Conservation (phyloP, 2,113 vertebrate genomes). For the Pterocles gutturalis region DNA sequence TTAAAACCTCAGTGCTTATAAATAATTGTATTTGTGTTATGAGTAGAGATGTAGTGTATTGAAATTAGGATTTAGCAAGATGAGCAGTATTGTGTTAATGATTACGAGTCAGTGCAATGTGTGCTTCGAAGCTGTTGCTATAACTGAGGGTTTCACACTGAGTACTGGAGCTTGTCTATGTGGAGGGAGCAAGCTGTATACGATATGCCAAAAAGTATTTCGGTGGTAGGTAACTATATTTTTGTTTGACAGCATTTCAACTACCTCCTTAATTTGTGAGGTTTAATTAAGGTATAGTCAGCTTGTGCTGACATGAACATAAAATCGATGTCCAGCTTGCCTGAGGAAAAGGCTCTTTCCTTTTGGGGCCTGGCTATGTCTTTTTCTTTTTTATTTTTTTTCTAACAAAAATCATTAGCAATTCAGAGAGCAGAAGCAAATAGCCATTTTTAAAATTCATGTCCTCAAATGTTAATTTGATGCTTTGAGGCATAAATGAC, state of each 20-base stretch:
- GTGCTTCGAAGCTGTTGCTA: not conserved
- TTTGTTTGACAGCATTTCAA: constrained; percentile 14
- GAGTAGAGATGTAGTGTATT: not conserved
- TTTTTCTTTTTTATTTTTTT: not conserved
- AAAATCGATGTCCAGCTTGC: constrained; percentile 52
- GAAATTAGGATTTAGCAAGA: not conserved
- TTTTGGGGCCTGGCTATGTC: constrained; percentile 1
- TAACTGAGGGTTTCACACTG: not conserved
- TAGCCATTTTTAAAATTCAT: constrained; percentile 78
- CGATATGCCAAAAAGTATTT: not conserved
- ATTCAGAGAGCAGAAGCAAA: constrained; percentile 73
- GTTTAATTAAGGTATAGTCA: constrained; percentile 45
- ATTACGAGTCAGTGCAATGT: not conserved
- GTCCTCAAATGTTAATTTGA: constrained; percentile 81
- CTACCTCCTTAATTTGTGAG: constrained; percentile 24
- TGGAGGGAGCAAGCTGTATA: not conserved
- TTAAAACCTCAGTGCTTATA: not conserved
- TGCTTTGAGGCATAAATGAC: constrained; percentile 81
- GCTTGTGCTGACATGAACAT: not conserved
- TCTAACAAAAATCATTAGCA: constrained; percentile 39
- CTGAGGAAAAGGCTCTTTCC: not conserved
- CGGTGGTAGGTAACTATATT: not conserved
- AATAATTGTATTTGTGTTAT: not conserved
- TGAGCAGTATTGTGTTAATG: not conserved
- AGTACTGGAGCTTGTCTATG: not conserved